A percentile compares a stretch with the other conserved stretches of the same genome.
These are phyloP conservation scores for Euura saliciscinereae DNA, from an alignment of 1,140 invertebrate genomes.

Conservation along the genomic window DNA sequence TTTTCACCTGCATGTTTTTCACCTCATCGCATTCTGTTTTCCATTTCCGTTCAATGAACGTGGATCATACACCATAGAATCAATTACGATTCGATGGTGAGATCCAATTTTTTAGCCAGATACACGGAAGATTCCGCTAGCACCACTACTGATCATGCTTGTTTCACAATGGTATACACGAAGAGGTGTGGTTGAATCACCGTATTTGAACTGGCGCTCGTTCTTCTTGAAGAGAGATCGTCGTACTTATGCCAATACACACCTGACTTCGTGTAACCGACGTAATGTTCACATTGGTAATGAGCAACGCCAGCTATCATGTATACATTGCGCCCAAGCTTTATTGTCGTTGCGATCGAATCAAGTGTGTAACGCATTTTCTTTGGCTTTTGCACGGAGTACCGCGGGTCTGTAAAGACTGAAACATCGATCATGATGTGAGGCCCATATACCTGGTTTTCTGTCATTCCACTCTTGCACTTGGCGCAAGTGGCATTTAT, in stretches of 20 bases:
- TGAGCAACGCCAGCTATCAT: not conserved
- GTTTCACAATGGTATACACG: not conserved
- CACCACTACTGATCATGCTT: not conserved
- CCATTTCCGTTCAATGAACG: too few relatives aligned
- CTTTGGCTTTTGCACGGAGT: not conserved
- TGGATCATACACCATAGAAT: too few relatives aligned
- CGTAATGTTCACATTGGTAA: not conserved
- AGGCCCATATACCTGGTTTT: not conserved
- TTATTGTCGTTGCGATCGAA: constrained; percentile 4
- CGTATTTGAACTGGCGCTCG: not conserved
- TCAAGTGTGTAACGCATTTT: constrained; percentile 16
- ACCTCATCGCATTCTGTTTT: too few relatives aligned
- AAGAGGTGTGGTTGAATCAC: not conserved
- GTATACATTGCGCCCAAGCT: constrained; percentile 14
- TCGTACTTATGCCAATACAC: not conserved
- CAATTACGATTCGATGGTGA: too few relatives aligned
- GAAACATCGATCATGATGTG: not conserved
- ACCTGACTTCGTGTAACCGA: not conserved
- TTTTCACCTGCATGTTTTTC: too few relatives aligned
- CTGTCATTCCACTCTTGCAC: not conserved
- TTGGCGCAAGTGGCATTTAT: not conserved
- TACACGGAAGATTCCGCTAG: too few relatives aligned
- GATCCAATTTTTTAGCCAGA: too few relatives aligned
- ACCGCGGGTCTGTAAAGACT: not conserved
- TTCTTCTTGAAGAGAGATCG: not conserved